Evolutionary conservation across 2,113 vertebrate species (phyloP).

Genomic region (Aplodontia rufa): DNA sequence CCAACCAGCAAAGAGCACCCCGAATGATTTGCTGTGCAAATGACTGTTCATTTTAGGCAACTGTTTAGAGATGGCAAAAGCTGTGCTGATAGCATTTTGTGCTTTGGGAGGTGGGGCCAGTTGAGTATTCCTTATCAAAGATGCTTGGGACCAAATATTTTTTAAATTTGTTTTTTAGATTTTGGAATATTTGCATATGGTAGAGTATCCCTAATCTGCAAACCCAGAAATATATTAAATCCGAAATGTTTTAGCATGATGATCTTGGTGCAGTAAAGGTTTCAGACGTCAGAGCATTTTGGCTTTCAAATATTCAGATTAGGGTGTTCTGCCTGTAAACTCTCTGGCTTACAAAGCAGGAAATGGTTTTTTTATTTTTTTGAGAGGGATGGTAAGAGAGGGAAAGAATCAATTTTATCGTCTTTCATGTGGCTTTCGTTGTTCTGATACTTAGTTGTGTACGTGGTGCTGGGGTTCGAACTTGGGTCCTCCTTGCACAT

Average conservation of each 20-base stretch:
- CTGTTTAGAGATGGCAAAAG: neutral
- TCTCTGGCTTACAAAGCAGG: conserved; percentile 5
- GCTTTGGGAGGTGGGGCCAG: neutral
- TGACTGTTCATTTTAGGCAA: neutral
- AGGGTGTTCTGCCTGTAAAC: neutral
- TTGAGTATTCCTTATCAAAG: neutral
- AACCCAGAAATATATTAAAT: neutral
- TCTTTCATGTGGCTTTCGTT: no score
- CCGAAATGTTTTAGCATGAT: neutral
- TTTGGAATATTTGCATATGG: neutral
- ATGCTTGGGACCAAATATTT: neutral
- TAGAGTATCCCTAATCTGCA: neutral
- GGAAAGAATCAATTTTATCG: no score
- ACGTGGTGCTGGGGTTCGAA: no score
- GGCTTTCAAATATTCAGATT: neutral
- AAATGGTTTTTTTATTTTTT: no score
- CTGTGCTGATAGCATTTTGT: neutral
- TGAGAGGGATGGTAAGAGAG: no score
- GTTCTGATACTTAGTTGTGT: no score
- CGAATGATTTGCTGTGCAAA: neutral
- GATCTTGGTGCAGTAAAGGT: neutral
- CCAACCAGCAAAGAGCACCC: neutral
- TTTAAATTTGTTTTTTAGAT: neutral
- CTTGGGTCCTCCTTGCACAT: no score
- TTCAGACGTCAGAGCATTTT: neutral